phyloP scores from a whole-genome alignment of 2,113 vertebrate genomes.

The Thunnus thynnus region DNA sequence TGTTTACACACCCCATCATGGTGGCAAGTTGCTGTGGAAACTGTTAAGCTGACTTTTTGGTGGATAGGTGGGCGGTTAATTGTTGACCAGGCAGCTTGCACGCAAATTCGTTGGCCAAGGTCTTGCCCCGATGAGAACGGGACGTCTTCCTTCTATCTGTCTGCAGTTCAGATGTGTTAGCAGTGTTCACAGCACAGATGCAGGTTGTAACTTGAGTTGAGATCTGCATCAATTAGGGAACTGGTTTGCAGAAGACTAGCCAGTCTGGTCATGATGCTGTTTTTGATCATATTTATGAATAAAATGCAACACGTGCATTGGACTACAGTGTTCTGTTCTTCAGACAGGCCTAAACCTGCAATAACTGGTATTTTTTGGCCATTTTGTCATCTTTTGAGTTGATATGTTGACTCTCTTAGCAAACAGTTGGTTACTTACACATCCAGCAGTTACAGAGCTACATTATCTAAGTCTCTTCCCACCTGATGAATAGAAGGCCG shows the following conservation, averaged over 20 bases:
- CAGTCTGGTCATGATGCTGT: not conserved
- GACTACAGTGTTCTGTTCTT: not conserved
- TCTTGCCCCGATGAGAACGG: constrained; percentile 15
- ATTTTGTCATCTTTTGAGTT: no score
- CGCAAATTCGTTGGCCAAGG: not conserved
- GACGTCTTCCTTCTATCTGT: not conserved
- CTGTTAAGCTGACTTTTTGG: constrained; percentile 7
- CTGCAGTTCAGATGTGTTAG: not conserved
- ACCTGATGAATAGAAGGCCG: no score
- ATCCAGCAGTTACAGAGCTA: no score
- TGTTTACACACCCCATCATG: constrained; percentile 39
- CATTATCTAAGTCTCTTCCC: no score
- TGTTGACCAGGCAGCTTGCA: constrained; percentile 44
- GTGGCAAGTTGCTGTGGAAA: constrained; percentile 64
- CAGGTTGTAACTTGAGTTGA: constrained; percentile 18
- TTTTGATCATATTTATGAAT: not conserved
- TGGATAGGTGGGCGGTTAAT: constrained; percentile 39
- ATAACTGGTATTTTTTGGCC: no score
- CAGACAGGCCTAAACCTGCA: no score
- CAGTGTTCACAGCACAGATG: not conserved
- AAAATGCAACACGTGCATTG: not conserved
- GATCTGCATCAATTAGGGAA: constrained; percentile 1
- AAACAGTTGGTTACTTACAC: no score
- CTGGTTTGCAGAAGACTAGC: not conserved
- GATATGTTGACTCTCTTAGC: no score